Base-by-base conservation (phyloP, 2,113 vertebrate species). In the Rafetus swinhoei region DNA sequence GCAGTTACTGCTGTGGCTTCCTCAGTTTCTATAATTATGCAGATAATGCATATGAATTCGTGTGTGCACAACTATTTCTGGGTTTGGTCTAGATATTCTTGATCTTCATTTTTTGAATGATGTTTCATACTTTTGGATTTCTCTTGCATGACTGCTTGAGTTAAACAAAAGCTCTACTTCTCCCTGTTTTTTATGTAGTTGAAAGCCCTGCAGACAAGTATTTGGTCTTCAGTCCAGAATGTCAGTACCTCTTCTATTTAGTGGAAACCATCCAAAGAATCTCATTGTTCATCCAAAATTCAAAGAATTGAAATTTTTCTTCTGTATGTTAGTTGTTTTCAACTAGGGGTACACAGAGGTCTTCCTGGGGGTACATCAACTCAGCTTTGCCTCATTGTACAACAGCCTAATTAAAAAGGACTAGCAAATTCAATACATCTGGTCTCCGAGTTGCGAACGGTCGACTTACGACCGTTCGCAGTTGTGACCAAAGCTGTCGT, bases 1-100 rank as follows among this genome's bases (percentile, higher is more conserved):
- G 85, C 32, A 91, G 88, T 91, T 96, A 92, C 94, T 90, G 91
- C 93, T 91, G 59, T 76, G 86, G 72, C 60, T 93, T 90, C 79
- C 82, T 88, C 87, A 88, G 39, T 91, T 94, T 86, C 55, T 89
- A 84, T 93, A 97, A 93, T 95, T 95, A 84, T 50, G 89, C 94
- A 93, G 88, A 92, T 93, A 93, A 95, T 93, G 85, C 39, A 90
- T 87, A 85, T 88, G 53, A 95, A 93, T 69, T 93, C 85, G 82
- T 90, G 54, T 93, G 85, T 54, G 85, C 9, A 69, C 35, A 84
- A 0, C 92, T 97, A 56, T 84, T 95, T 82, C 24, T 94, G 90
- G 82, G 91, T 96, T 95, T 96, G 29, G 74, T 88, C 56, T 87
- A 92, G 69, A 65, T 89, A 77, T 74, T 91, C 59, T 14, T 35